phyloP scores from a whole-genome alignment of 2,888 invertebrate genomes.

The Sarcophaga rosellei region DNA sequence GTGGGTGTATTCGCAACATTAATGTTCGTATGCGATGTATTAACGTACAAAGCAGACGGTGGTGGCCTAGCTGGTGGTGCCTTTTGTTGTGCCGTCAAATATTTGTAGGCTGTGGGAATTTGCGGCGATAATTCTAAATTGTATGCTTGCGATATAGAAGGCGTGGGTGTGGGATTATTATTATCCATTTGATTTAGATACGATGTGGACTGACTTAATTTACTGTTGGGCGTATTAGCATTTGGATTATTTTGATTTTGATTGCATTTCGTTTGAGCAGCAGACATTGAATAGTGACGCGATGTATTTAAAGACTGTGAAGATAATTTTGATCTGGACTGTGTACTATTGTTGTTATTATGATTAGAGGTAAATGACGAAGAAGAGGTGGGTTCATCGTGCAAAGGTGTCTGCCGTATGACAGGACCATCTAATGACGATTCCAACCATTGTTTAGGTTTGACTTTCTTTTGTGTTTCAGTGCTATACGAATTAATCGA shows the following conservation, averaged over 20 bases:
- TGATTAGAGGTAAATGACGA: slow-evolving; percentile 39
- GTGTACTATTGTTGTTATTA: slow-evolving; percentile 68
- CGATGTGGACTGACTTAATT: slow-evolving; percentile 80
- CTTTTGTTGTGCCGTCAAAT: slow-evolving; percentile 38
- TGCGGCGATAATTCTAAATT: slow-evolving; percentile 56
- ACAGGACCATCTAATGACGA: slow-evolving; percentile 80
- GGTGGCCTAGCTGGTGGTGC: slow-evolving; percentile 40
- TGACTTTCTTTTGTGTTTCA: slow-evolving; percentile 77
- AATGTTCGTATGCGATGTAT: slow-evolving; percentile 43
- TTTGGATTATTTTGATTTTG: slow-evolving; percentile 71
- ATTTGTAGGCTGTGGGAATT: slow-evolving; percentile 51
- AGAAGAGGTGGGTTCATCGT: slow-evolving; percentile 15
- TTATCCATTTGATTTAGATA: slow-evolving; percentile 77
- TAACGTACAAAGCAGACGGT: slow-evolving; percentile 50
- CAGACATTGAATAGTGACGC: slow-evolving; percentile 68
- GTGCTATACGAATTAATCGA: slow-evolving; percentile 77
- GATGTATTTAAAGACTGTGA: slow-evolving; percentile 78
- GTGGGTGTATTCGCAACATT: slow-evolving; percentile 24
- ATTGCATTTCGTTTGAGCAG: slow-evolving; percentile 61
- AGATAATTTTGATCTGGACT: slow-evolving; percentile 76
- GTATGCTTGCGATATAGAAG: slow-evolving; percentile 70
- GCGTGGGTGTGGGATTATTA: slow-evolving; percentile 72
- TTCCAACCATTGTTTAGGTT: slow-evolving; percentile 81
- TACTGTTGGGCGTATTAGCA: slow-evolving; percentile 73
- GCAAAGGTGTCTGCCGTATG: slow-evolving; percentile 68